Base-by-base conservation (phyloP, 2,888 invertebrate species). In the Encarsia formosa region DNA sequence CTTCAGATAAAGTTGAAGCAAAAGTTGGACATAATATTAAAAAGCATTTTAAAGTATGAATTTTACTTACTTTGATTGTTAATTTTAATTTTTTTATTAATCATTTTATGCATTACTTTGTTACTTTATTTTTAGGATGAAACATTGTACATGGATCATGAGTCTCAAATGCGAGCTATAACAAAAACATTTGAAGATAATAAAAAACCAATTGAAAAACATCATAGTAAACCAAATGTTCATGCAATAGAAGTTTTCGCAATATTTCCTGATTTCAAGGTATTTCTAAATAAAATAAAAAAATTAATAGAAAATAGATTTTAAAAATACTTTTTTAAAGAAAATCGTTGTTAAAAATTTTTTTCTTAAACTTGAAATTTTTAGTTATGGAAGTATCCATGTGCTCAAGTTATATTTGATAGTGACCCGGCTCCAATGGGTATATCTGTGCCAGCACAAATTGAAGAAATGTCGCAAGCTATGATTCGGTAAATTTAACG, bases 21-120 rank as follows among this genome's bases (percentile, higher is more conserved):
- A 98, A 96, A 83, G 95, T 99, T 50, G 99, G 98, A 69, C 98
- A 92, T 76, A 96, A 93, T 75, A 92, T 97, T 63, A 97, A 98
- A 75, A 96, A 95, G 75, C 88, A 87, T 69, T 82, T 91, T 63
- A 82, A 81, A 68, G 77, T 77, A 26, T 2, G 24, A 16, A 22
- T 29, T 23, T 31, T 23, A 3, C 4, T 22, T 20, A 5, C n/a
- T 38, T 8, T 22, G 9, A 5, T 22, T 19, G 16, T 34, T 6
- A 32, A 32, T 5, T 15, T 35, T 15, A 19, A 20, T 19, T 37
- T 9, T 26, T 11, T 8, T 39, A 16, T 42, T 22, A 34, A 34
- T 26, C 37, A 41, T 9, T 32, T 22, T 26, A 9, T 52, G 15
- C 13, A 6, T 34, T 40, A 23, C 42, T 43, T 41, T 35, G 11